phyloP scores from a whole-genome alignment of 2,888 invertebrate genomes.

The Stictocephala bisonia region DNA sequence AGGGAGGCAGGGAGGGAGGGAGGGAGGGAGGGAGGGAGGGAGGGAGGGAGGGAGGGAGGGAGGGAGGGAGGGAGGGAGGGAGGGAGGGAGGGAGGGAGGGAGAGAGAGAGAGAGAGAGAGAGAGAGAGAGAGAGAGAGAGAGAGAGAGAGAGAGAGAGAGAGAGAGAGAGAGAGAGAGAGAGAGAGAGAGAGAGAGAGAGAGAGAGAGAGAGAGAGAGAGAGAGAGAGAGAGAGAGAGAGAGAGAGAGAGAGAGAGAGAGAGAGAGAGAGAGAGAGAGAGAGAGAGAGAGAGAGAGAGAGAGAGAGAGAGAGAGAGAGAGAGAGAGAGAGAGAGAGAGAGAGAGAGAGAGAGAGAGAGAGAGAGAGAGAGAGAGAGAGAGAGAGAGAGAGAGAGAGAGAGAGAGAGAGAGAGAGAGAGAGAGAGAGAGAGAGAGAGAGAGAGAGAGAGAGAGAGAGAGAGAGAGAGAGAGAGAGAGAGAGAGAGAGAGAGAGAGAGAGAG shows the following conservation, averaged over 20 bases:
- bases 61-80: neutral
- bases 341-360: neutral
- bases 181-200: neutral
- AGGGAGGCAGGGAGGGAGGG: neutral
- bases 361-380: neutral
- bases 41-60: neutral
- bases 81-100: neutral
- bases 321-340: neutral
- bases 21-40: neutral
- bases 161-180: neutral
- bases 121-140: neutral
- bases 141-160: neutral
- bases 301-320: neutral
- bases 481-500: too few relatives aligned
- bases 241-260: slow-evolving; percentile 17
- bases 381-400: neutral
- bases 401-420: too few relatives aligned
- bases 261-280: slow-evolving; percentile 14
- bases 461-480: too few relatives aligned
- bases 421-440: too few relatives aligned
- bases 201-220: neutral
- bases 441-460: too few relatives aligned
- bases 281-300: neutral
- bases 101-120: neutral
- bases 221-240: neutral